Conservation (phyloP, 2,888 invertebrate genomes). For the Oscheius sp. region DNA sequence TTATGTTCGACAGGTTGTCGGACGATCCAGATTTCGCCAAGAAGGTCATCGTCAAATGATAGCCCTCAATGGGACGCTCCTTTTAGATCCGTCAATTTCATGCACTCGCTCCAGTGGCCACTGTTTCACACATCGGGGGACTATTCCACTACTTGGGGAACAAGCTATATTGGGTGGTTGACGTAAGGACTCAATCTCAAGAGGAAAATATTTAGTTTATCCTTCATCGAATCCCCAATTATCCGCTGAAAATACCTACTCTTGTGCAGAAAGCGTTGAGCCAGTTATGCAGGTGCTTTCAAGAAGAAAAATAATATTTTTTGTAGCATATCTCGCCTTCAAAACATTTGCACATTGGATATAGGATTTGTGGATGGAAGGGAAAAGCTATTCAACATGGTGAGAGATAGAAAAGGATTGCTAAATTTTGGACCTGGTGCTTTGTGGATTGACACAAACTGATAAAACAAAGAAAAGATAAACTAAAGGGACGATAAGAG, state of each 20-base stretch:
- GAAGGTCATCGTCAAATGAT: conserved; percentile 44
- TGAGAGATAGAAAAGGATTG: conserved; percentile 16
- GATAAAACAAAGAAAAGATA: background rate
- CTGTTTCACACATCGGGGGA: conserved; percentile 68
- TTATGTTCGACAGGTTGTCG: conserved; percentile 63
- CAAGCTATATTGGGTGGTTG: conserved; percentile 31
- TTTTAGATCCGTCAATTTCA: conserved; percentile 62
- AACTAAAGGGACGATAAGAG: background rate
- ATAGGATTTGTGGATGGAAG: conserved; percentile 52
- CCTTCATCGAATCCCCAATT: conserved; percentile 40
- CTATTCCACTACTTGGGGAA: conserved; percentile 44
- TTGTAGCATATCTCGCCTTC: conserved; percentile 28
- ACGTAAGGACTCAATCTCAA: conserved; percentile 8
- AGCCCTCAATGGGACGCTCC: background rate
- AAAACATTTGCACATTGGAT: conserved; percentile 46
- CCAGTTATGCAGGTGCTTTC: conserved; percentile 37
- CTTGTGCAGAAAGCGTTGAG: conserved; percentile 40
- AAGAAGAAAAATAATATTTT: background rate
- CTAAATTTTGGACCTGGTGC: background rate
- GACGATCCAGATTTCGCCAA: conserved; percentile 48
- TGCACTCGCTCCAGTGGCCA: conserved; percentile 68
- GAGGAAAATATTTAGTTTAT: too few species aligned
- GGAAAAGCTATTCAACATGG: conserved; percentile 48
- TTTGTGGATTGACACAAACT: background rate
- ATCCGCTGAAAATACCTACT: conserved; percentile 42